A percentile compares a stretch with the other conserved stretches of the same genome.
Conservation (phyloP, 1,140 invertebrate species). For the Hydropsyche tenuis region DNA sequence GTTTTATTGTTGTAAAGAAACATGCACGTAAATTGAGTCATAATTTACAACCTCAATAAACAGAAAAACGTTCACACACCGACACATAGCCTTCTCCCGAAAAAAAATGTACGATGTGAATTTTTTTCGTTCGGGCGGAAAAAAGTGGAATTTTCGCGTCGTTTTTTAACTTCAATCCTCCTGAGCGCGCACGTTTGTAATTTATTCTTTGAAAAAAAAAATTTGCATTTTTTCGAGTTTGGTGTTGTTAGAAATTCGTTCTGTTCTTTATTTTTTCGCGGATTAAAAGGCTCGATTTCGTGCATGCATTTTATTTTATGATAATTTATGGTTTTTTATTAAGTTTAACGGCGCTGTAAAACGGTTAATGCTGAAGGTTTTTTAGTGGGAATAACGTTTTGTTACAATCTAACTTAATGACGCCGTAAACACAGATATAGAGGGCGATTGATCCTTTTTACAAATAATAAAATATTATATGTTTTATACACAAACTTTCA, state of each 20-base stretch:
- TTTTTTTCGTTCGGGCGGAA: background rate
- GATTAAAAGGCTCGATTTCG: too few species aligned
- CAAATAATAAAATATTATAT: too few species aligned
- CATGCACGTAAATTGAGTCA: conserved; percentile 29
- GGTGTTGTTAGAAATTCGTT: too few species aligned
- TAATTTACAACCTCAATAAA: conserved; percentile 29
- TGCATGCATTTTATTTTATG: too few species aligned
- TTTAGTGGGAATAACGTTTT: conserved; percentile 8
- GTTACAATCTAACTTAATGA: conserved; percentile 2
- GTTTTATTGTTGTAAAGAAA: conserved; percentile 35
- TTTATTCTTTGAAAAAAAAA: background rate
- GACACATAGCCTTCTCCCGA: background rate
- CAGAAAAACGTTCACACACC: conserved; percentile 18
- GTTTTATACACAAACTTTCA: too few species aligned
- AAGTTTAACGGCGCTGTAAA: background rate
- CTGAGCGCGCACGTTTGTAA: conserved; percentile 6
- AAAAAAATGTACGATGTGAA: conserved; percentile 1
- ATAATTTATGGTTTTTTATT: conserved; percentile 8
- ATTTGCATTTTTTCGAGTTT: too few species aligned
- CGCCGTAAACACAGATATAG: background rate
- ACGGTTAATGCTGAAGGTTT: background rate
- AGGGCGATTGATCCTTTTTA: too few species aligned
- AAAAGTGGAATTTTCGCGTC: conserved; percentile 16
- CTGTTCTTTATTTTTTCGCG: too few species aligned
- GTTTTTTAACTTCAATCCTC: background rate